Percentiles rank a stretch among this genome's conserved stretches.
phyloP scores from a whole-genome alignment of 2,888 invertebrate genomes.

The Drosophila sordidula region DNA sequence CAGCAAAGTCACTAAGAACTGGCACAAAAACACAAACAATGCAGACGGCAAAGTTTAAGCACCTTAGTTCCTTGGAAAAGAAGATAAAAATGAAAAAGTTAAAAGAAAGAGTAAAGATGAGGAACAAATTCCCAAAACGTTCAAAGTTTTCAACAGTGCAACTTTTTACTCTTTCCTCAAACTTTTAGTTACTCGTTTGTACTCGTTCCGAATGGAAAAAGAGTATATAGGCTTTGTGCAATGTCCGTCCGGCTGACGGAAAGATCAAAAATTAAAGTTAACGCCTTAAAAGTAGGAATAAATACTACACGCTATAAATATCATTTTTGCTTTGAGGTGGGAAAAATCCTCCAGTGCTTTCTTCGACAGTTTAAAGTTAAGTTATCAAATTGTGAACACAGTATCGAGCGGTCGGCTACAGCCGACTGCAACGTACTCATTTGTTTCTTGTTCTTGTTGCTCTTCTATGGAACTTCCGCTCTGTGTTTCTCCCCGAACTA shows the following conservation, averaged over 20 bases:
- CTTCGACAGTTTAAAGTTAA: too few relatives aligned
- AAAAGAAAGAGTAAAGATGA: constrained; percentile 12
- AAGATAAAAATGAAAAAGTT: constrained; percentile 8
- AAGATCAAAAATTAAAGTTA: too few relatives aligned
- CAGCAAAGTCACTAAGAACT: constrained; percentile 38
- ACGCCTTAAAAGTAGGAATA: too few relatives aligned
- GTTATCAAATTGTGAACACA: background rate
- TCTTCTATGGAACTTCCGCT: constrained; percentile 50
- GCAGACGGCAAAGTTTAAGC: constrained; percentile 57
- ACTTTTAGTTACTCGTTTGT: constrained; percentile 52
- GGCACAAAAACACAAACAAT: constrained; percentile 46
- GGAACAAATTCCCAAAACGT: constrained; percentile 56
- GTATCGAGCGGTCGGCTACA: background rate
- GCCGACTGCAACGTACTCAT: background rate
- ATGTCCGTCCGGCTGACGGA: too few relatives aligned
- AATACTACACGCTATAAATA: too few relatives aligned
- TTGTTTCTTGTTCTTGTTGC: constrained; percentile 32
- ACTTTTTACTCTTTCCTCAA: constrained; percentile 49
- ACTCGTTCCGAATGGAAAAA: background rate
- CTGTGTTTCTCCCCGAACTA: constrained; percentile 28
- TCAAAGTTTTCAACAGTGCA: constrained; percentile 60
- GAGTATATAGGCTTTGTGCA: constrained; percentile 32
- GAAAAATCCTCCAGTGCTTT: too few relatives aligned
- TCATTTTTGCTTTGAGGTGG: too few relatives aligned
- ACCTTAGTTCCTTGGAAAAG: constrained; percentile 59